Conservation (phyloP, 2,888 invertebrate genomes). For the Macropis europaea region DNA sequence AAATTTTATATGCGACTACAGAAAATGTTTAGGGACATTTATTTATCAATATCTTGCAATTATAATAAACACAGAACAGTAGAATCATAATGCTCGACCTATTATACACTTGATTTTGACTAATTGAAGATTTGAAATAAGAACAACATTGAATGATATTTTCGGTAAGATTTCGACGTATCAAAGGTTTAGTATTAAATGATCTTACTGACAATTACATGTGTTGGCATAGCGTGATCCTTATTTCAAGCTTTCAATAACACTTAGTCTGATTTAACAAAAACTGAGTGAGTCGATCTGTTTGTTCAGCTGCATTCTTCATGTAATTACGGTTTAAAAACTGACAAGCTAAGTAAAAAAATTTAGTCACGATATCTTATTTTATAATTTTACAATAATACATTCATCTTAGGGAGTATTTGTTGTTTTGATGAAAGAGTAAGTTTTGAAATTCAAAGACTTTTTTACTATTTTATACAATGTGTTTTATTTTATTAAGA, state of each 20-base stretch:
- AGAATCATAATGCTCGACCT: constrained; percentile 55
- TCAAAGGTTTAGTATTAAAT: constrained; percentile 37
- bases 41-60: constrained; percentile 62
- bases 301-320: constrained; percentile 50
- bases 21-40: constrained; percentile 61
- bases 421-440: constrained; percentile 35
- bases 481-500: constrained; percentile 48
- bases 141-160: constrained; percentile 29
- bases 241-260: constrained; percentile 53
- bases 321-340: constrained; percentile 43
- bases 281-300: constrained; percentile 43
- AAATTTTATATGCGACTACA: constrained; percentile 60
- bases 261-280: constrained; percentile 41
- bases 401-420: constrained; percentile 36
- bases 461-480: constrained; percentile 54
- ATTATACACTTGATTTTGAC: constrained; percentile 48
- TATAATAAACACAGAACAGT: constrained; percentile 51
- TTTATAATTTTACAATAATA: constrained; percentile 44
- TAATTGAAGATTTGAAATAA: constrained; percentile 51
- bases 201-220: constrained; percentile 22
- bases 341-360: constrained; percentile 43
- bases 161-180: constrained; percentile 24
- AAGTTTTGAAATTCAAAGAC: constrained; percentile 40
- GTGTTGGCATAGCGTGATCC: constrained; percentile 13
- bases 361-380: constrained; percentile 42